These are phyloP conservation scores for Urechis unicinctus DNA, from an alignment of 2,888 invertebrate species.

Conservation along the genomic window DNA sequence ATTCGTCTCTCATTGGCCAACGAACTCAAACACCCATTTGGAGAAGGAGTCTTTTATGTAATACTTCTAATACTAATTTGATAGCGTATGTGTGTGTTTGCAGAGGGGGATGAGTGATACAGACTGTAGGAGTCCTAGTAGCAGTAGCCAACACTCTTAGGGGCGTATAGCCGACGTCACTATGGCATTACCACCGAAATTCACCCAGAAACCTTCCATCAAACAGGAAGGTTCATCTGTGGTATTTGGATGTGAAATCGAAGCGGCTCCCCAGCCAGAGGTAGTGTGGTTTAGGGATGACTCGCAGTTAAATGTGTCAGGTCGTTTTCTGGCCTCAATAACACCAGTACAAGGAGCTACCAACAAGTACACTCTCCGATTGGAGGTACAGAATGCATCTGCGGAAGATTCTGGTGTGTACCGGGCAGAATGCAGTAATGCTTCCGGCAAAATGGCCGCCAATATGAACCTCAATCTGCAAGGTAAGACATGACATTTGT, in stretches of 20 bases:
- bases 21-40: too few relatives aligned
- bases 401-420: slow-evolving; percentile 79
- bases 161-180: too few relatives aligned
- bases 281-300: slow-evolving; percentile 88
- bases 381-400: slow-evolving; percentile 65
- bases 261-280: slow-evolving; percentile 90
- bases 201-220: slow-evolving; percentile 97
- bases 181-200: slow-evolving; percentile 66
- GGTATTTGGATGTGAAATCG: slow-evolving; percentile 91
- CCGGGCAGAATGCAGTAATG: slow-evolving; percentile 97
- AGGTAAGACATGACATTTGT: slow-evolving; percentile 8
- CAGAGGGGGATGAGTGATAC: too few relatives aligned
- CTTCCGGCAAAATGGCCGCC: slow-evolving; percentile 61
- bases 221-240: slow-evolving; percentile 85
- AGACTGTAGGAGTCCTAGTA: too few relatives aligned
- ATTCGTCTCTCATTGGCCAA: too few relatives aligned
- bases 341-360: slow-evolving; percentile 2
- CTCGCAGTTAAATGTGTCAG: slow-evolving; percentile 3
- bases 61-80: too few relatives aligned
- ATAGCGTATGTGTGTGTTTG: too few relatives aligned
- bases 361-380: slow-evolving; percentile 9
- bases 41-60: too few relatives aligned
- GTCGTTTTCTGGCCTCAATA: slow-evolving; percentile 6
- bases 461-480: slow-evolving; percentile 20
- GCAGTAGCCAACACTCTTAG: neutral